Evolutionary conservation across 2,888 invertebrate species (phyloP), one percentile per base, ranked within the genome.

Genomic region (Sphinx pinastri): DNA sequence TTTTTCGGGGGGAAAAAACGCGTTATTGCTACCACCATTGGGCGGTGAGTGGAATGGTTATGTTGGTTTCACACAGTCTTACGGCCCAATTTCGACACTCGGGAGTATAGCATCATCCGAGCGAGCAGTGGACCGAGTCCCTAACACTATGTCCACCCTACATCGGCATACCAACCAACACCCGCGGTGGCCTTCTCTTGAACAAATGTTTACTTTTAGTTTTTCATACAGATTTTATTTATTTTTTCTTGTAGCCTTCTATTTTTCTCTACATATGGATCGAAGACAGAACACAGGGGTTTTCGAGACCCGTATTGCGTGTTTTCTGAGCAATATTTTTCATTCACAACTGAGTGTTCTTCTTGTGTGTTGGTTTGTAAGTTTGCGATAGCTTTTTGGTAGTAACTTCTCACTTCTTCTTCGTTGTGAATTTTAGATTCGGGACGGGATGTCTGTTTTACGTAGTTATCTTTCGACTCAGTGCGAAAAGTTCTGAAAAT

Each of bases 401-500:
- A 92, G 58, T 79, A 76, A 2, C 79, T 80, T 71, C 82, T 81
- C 0, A 88, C 86, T 74, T 89, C 83, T 70, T 87, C 85, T 4
- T 79, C 76, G 70, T 88, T 84, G 10, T 87, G 84, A 16, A 88
- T 86, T 70, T 81, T 81, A 0, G 87, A 79, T 16, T 80, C 82
- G 7, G 83, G 80, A 10, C 79, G 79, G 0, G 81, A 76, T 16
- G 75, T 77, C 58, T 83, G 85, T 8, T 81, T 74, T 13, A 81
- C 75, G 74, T 86, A 93, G 73, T 92, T 92, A 68, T 92, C 91
- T 72, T 86, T 84, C 12, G 77, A 74, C 85, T 93, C 94, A 11
- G 93, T 93, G 16, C 88, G 80, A 72, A 93, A 92, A 0, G 89
- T 79, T 70, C 93, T 94, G 81, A 2, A 82, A 58, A 25, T 25